These are phyloP conservation scores for Lysandra bellargus DNA, from an alignment of 2,888 invertebrate genomes.

Conservation along the genomic window DNA sequence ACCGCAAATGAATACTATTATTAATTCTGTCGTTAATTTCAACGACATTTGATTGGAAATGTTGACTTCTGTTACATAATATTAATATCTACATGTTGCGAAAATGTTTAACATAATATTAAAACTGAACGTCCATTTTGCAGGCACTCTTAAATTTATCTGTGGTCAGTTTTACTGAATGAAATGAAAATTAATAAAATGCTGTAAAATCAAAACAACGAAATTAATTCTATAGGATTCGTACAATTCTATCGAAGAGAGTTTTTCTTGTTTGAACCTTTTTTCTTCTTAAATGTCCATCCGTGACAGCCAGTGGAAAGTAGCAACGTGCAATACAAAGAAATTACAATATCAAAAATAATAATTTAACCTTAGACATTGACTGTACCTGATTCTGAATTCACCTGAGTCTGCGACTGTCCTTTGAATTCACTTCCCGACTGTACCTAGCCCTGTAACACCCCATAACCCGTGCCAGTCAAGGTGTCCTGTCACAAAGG, in stretches of 20 bases:
- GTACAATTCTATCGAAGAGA: too few relatives aligned
- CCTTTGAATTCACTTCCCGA: background rate
- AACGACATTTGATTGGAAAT: background rate
- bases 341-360: background rate
- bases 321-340: too few relatives aligned
- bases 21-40: slow-evolving; percentile 8
- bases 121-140: background rate
- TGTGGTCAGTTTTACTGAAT: background rate
- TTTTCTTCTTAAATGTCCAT: too few relatives aligned
- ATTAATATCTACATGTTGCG: background rate
- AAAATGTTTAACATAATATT: background rate
- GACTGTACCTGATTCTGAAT: background rate
- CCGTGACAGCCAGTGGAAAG: too few relatives aligned
- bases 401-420: background rate
- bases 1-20: slow-evolving; percentile 2
- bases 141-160: background rate
- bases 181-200: background rate
- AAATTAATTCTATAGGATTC: too few relatives aligned
- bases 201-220: background rate
- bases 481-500: slow-evolving; percentile 25
- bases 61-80: background rate
- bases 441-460: background rate
- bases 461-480: slow-evolving; percentile 1
- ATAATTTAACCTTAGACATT: background rate
- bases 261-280: too few relatives aligned